Evolutionary conservation across 2,888 invertebrate genomes (phyloP).

Genomic region (Metopia argyrocephala): DNA sequence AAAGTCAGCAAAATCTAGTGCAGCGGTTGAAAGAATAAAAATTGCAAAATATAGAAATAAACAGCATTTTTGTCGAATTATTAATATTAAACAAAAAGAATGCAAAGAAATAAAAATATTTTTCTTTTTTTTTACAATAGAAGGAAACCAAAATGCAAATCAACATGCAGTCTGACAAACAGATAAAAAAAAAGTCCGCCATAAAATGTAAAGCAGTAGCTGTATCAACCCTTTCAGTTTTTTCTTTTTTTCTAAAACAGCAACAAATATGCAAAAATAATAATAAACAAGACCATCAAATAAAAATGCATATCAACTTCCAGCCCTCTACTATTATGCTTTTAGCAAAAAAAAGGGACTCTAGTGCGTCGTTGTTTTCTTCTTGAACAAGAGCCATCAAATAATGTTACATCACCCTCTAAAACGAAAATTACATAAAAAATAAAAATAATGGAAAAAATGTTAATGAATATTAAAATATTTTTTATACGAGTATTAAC

Average conservation of each 20-base stretch:
- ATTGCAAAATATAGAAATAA: slow-evolving; percentile 18
- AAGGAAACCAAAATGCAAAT: background rate
- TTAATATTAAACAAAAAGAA: slow-evolving; percentile 5
- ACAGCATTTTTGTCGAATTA: slow-evolving; percentile 16
- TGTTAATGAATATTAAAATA: slow-evolving; percentile 55
- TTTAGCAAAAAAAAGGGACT: background rate
- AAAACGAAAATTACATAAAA: background rate
- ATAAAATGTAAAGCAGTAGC: background rate
- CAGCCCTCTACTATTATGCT: background rate
- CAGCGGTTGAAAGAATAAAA: background rate
- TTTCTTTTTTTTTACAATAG: too few species aligned
- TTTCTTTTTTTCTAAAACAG: background rate
- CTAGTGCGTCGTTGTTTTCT: slow-evolving; percentile 23
- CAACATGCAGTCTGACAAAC: background rate
- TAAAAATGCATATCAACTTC: slow-evolving; percentile 4
- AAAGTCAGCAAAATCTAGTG: background rate
- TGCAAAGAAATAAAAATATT: background rate
- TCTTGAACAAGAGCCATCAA: background rate
- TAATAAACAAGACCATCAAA: slow-evolving; percentile 32
- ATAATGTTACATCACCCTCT: background rate
- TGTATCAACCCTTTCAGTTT: slow-evolving; percentile 27
- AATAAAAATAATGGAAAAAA: background rate
- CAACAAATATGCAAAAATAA: background rate
- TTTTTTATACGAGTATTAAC: slow-evolving; percentile 48
- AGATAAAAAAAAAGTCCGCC: background rate